Evolutionary conservation across 2,888 invertebrate species (phyloP).

Genomic region (Nineta flava): DNA sequence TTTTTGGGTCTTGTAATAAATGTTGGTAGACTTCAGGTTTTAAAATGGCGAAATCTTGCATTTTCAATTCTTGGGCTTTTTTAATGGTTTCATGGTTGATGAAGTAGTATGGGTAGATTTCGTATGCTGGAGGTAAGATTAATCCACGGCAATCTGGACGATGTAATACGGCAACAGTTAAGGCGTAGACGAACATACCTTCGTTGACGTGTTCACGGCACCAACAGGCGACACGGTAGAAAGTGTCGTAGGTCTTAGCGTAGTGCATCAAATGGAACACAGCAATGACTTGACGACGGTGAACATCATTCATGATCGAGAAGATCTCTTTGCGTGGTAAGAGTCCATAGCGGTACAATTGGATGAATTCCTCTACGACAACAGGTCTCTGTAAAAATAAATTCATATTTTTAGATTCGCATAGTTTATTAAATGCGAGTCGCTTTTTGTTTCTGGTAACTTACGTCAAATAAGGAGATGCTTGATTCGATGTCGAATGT

Average conservation of each 20-base stretch:
- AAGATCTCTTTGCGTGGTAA: constrained; percentile 24
- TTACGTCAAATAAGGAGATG: constrained; percentile 36
- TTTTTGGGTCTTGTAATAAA: neutral
- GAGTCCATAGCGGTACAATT: constrained; percentile 20
- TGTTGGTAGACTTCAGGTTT: neutral
- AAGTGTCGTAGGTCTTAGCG: constrained; percentile 26
- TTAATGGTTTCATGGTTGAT: constrained; percentile 39
- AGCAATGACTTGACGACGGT: constrained; percentile 20
- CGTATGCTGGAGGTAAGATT: constrained; percentile 49
- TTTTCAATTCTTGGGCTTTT: constrained; percentile 28
- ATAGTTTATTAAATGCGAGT: too few relatives aligned
- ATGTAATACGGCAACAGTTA: constrained; percentile 40
- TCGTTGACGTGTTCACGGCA: constrained; percentile 27
- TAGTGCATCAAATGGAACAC: constrained; percentile 24
- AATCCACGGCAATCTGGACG: constrained; percentile 39
- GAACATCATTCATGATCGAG: constrained; percentile 21
- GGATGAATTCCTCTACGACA: constrained; percentile 23
- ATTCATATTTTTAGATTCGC: too few relatives aligned
- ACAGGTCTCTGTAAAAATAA: constrained; percentile 17
- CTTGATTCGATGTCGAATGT: constrained; percentile 41
- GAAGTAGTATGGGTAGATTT: constrained; percentile 47
- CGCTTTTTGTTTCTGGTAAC: constrained; percentile 12
- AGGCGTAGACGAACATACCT: constrained; percentile 38
- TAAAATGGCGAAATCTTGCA: constrained; percentile 21
- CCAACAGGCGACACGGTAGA: constrained; percentile 26